Percentiles rank a stretch among this genome's conserved stretches.
Conservation (phyloP, 2,888 invertebrate genomes). For the Hoplodrina blanda region DNA sequence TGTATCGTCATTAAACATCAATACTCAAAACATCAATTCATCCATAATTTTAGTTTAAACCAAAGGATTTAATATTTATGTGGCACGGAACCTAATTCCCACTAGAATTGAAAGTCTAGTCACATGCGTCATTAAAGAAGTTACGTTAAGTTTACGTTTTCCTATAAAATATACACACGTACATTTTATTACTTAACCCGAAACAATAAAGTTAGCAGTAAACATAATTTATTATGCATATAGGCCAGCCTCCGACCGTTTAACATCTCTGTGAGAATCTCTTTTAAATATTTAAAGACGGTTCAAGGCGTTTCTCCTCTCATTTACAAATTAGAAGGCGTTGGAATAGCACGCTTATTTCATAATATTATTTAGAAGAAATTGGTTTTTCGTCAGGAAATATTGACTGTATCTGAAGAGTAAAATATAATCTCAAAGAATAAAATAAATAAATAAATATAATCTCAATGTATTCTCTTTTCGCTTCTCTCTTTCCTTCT, state of each 20-base stretch:
- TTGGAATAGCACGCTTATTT: conserved; percentile 23
- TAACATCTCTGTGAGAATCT: conserved; percentile 68
- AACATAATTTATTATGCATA: conserved; percentile 74
- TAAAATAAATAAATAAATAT: too few relatives aligned
- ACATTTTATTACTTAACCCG: conserved; percentile 57
- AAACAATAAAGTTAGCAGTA: conserved; percentile 65
- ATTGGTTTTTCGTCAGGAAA: not conserved
- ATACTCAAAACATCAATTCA: too few relatives aligned
- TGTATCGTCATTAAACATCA: too few relatives aligned
- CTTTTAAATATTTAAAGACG: conserved; percentile 74
- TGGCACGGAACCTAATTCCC: not conserved
- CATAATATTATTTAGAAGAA: not conserved
- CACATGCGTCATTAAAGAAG: conserved; percentile 33
- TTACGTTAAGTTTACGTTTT: conserved; percentile 49
- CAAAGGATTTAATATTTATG: too few relatives aligned
- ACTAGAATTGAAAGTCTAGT: conserved; percentile 34
- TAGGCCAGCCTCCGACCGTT: conserved; percentile 67
- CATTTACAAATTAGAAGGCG: conserved; percentile 67
- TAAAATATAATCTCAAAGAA: too few relatives aligned
- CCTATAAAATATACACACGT: conserved; percentile 38
- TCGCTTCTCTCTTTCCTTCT: too few relatives aligned
- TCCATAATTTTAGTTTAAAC: too few relatives aligned
- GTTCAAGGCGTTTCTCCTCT: conserved; percentile 60
- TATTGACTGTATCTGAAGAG: too few relatives aligned
- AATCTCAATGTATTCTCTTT: too few relatives aligned